Base-by-base conservation (phyloP, 2,888 invertebrate genomes). In the Hedya salicella region DNA sequence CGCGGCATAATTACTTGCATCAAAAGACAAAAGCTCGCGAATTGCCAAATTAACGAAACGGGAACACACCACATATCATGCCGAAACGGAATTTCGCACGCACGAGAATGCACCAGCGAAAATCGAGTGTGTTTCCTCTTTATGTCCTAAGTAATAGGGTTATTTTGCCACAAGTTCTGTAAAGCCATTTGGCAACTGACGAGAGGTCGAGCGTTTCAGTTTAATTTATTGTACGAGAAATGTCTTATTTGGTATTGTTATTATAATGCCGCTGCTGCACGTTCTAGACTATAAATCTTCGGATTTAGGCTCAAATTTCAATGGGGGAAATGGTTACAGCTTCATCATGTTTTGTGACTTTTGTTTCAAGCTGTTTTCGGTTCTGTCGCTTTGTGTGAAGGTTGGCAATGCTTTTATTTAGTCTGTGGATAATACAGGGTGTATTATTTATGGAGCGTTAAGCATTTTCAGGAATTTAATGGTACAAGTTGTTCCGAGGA, bases 171-270 rank as follows among this genome's bases (percentile, higher is more conserved):
- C 25, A 49, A 30, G 6, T 57, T 42, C n/a, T 50, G 61, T 48
- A 14, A 44, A 30, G 65, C 65, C 53, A 65, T 65, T 65, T 65
- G 65, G 65, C 59, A 65, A 64, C 59, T 60, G 65, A 57, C 56
- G 56, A 63, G 62, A 65, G 59, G 65, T 65, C 39, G 17, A 53
- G 21, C 59, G 65, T 59, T 65, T 59, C 65, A 59, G 44, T 60
- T 65, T 60, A 65, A 65, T 65, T 65, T 65, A 65, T 65, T 46
- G 59, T 59, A 46, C 46, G 65, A 65, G 64, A 65, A 65, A 65
- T 65, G 59, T 59, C 65, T 65, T 65, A 65, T 65, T 65, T 65
- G 65, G 44, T 53, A 65, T 65, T 65, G 65, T 65, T 65, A 65
- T 65, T 65, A 52, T 65, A 65, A 65, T 65, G 56, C 53, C 46